Conservation (phyloP, 2,113 vertebrate species). For the Machaerirhynchus nigripectus region DNA sequence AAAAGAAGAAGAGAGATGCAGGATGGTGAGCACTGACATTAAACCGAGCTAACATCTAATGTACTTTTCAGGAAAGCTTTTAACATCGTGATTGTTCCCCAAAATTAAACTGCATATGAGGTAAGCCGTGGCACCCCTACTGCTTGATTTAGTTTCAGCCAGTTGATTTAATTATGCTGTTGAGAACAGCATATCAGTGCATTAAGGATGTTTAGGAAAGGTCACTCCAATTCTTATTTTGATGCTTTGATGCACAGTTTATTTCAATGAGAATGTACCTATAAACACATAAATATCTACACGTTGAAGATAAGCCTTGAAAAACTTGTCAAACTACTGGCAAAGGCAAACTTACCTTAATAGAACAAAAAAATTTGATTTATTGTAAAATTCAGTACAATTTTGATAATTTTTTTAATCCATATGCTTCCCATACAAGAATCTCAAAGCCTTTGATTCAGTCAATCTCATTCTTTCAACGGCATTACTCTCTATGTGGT, state of each 20-base stretch:
- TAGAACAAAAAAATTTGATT: neutral
- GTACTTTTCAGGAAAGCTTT: neutral
- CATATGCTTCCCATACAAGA: neutral
- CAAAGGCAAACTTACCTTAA: neutral
- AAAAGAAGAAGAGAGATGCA: neutral
- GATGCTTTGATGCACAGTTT: neutral
- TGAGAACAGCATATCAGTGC: neutral
- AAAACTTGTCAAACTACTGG: neutral
- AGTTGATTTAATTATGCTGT: neutral
- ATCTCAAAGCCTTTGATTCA: neutral
- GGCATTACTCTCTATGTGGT: neutral
- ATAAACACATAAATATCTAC: neutral
- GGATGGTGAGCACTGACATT: neutral
- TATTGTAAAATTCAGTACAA: neutral
- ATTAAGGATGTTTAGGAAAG: neutral
- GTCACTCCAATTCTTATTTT: neutral
- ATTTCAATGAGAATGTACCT: neutral
- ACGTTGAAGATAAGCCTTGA: neutral
- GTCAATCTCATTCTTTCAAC: neutral
- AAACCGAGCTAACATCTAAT: neutral
- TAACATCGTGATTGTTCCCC: neutral
- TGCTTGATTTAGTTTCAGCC: neutral
- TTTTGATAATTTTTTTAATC: neutral
- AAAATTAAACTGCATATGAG: neutral
- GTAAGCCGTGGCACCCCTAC: neutral